Evolutionary conservation across 2,113 vertebrate genomes (phyloP).

Genomic region (Eurypyga helias): DNA sequence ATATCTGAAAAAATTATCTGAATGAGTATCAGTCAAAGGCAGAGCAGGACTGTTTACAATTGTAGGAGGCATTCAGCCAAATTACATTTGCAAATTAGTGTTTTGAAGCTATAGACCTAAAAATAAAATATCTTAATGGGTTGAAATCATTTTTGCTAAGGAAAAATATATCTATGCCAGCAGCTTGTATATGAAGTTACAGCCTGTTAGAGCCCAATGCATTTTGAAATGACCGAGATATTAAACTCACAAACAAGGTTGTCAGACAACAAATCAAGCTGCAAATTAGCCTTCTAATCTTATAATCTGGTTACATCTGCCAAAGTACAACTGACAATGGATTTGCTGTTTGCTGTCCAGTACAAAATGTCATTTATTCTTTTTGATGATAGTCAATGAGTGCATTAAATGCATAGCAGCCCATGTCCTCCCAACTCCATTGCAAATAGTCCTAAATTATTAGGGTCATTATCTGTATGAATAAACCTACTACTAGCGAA

Average conservation of each 20-base stretch:
- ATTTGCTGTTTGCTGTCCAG: conserved; percentile 1
- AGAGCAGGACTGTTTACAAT: conserved; percentile 25
- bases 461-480: background rate
- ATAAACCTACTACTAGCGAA: background rate
- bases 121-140: conserved; percentile 35
- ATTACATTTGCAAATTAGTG: conserved; percentile 39
- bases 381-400: background rate
- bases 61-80: background rate
- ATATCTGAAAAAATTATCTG: conserved; percentile 2
- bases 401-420: background rate
- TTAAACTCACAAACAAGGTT: conserved; percentile 51
- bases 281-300: conserved; percentile 53
- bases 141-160: background rate
- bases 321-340: conserved; percentile 20
- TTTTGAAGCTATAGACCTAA: conserved; percentile 50
- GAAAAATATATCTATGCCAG: conserved; percentile 4
- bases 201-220: conserved; percentile 17
- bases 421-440: background rate
- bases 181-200: conserved; percentile 11
- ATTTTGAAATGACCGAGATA: conserved; percentile 38
- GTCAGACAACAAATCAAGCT: conserved; percentile 54
- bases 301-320: conserved; percentile 26
- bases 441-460: background rate
- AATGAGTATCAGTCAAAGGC: background rate
- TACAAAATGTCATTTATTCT: background rate